Evolutionary conservation across 2,797 vertebrate genomes (phyloP).

Genomic region (Tamandua tetradactyla): DNA sequence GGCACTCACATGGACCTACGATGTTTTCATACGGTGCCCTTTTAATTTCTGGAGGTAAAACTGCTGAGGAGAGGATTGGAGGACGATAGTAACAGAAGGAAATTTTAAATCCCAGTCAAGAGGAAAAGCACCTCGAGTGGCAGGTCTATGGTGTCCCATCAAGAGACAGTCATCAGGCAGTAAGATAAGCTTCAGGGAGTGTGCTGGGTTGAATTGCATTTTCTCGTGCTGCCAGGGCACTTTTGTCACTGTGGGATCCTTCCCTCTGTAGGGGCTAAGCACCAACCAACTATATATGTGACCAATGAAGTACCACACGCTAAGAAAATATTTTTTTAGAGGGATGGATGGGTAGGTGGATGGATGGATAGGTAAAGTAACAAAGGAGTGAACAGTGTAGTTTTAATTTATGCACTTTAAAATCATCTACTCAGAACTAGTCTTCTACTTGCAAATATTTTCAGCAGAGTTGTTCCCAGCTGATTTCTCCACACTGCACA

Average conservation of each 20-base stretch:
- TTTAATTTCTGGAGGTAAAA: neutral
- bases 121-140: neutral
- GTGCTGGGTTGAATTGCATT: neutral
- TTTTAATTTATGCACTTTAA: neutral
- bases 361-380: neutral
- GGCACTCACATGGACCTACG: neutral
- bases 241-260: neutral
- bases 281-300: neutral
- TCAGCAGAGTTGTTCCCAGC: neutral
- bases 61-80: neutral
- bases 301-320: neutral
- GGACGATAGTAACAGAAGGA: neutral
- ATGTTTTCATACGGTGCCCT: neutral
- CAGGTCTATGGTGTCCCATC: neutral
- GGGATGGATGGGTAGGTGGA: neutral
- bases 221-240: neutral
- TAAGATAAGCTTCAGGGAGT: neutral
- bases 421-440: neutral
- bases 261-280: neutral
- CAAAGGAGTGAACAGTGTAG: neutral
- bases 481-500: neutral
- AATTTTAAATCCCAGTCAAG: neutral
- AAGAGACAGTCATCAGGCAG: neutral
- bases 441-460: constrained; percentile 42
- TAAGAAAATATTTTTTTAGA: neutral